A percentile compares a stretch with the other conserved stretches of the same genome.
These are phyloP conservation scores for Lepus americanus DNA, from an alignment of 2,113 vertebrate genomes.

Conservation along the genomic window DNA sequence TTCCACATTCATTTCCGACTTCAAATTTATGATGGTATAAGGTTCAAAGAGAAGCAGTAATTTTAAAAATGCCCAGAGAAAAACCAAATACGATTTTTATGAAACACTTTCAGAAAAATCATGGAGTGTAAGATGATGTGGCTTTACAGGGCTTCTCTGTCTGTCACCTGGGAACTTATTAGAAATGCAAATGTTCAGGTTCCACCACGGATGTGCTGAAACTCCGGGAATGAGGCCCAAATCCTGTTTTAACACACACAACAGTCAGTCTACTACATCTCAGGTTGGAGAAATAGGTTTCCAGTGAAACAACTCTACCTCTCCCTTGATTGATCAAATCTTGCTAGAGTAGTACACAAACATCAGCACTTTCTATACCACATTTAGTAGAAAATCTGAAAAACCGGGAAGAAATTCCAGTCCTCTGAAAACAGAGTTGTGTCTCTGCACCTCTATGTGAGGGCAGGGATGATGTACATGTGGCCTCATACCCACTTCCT, in stretches of 20 bases:
- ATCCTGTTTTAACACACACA: neutral
- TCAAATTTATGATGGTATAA: slow-evolving; percentile 54
- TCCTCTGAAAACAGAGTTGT: neutral
- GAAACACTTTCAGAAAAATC: slow-evolving; percentile 22
- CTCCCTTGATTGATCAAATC: fast-evolving
- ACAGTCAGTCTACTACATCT: neutral
- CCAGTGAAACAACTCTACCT: neutral
- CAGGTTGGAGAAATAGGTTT: neutral
- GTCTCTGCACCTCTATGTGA: neutral
- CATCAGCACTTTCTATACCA: neutral
- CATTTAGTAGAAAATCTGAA: neutral
- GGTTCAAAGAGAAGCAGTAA: slow-evolving; percentile 47
- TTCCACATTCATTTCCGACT: slow-evolving; percentile 31
- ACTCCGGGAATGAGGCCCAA: too few relatives aligned
- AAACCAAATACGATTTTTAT: slow-evolving; percentile 43
- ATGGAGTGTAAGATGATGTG: neutral
- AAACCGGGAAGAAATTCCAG: neutral
- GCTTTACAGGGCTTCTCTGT: neutral
- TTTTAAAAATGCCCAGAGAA: slow-evolving; percentile 54
- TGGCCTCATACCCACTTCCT: neutral
- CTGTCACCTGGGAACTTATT: neutral
- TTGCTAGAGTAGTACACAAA: neutral
- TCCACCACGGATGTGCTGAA: neutral
- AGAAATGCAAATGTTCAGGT: neutral
- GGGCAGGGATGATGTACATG: fast-evolving